Evolutionary conservation across 2,113 vertebrate species (phyloP).

Genomic region (Cichladusa arquata): DNA sequence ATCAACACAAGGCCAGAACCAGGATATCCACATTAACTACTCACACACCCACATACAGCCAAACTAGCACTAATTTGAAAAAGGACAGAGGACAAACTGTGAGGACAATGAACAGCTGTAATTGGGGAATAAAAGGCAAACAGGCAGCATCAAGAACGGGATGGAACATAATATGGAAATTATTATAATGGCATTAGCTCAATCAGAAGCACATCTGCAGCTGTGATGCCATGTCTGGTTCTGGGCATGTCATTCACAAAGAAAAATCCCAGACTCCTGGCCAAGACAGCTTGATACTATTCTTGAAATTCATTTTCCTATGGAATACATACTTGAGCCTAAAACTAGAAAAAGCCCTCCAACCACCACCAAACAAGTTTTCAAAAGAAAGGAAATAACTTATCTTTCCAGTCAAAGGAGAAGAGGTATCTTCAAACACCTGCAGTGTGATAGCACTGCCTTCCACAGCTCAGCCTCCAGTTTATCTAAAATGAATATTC

Average conservation of each 20-base stretch:
- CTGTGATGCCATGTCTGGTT: conserved; percentile 22
- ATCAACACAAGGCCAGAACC: neutral
- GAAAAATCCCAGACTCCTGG: conserved; percentile 10
- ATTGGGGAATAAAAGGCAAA: neutral
- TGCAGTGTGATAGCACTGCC: neutral
- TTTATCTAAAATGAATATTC: neutral
- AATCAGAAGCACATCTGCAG: conserved; percentile 26
- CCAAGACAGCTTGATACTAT: neutral
- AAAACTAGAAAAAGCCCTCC: neutral
- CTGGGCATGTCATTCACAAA: neutral
- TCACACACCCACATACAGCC: neutral
- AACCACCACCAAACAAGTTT: neutral
- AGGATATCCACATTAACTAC: neutral
- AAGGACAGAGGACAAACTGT: neutral
- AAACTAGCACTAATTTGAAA: neutral
- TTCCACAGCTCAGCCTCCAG: neutral
- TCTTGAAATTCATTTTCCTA: neutral
- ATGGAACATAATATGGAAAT: conserved; percentile 22
- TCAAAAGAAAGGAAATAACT: neutral
- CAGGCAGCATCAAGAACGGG: neutral
- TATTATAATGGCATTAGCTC: conserved; percentile 44
- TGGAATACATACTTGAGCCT: neutral
- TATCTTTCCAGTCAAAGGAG: neutral
- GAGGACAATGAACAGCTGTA: neutral
- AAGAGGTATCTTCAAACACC: neutral